Conservation (phyloP, 2,113 vertebrate species). For the Labeo catla region DNA sequence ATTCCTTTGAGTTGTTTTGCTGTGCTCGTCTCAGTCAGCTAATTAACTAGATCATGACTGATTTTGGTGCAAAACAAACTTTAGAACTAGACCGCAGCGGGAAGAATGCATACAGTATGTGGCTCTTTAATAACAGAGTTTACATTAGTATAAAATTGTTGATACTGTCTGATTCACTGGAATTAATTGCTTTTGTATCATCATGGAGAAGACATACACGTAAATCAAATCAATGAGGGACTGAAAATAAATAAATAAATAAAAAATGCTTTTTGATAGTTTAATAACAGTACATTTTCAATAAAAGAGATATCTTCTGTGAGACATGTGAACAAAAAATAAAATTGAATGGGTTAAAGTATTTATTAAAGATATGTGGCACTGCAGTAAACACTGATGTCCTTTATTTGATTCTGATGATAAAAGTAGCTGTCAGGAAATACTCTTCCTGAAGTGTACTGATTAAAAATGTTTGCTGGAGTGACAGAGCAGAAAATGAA, state of each 20-base stretch:
- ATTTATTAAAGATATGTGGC: background rate
- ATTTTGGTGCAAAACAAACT: background rate
- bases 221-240: too few species aligned
- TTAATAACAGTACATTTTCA: background rate
- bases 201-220: background rate
- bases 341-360: too few species aligned
- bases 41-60: slow-evolving; percentile 5
- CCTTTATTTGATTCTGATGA: slow-evolving; percentile 12
- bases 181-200: background rate
- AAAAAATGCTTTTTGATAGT: background rate
- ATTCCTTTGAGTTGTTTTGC: background rate
- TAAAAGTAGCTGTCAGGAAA: slow-evolving; percentile 3
- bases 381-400: background rate
- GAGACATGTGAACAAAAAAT: background rate
- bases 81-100: background rate
- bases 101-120: background rate
- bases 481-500: background rate
- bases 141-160: background rate
- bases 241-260: background rate
- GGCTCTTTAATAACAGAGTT: background rate
- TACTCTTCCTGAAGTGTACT: background rate
- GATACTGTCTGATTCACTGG: background rate
- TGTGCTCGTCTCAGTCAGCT: background rate
- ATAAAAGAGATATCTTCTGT: background rate
- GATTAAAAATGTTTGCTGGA: slow-evolving; percentile 8